Conservation (phyloP, 1,140 invertebrate genomes). For the Danaus plexippus region DNA sequence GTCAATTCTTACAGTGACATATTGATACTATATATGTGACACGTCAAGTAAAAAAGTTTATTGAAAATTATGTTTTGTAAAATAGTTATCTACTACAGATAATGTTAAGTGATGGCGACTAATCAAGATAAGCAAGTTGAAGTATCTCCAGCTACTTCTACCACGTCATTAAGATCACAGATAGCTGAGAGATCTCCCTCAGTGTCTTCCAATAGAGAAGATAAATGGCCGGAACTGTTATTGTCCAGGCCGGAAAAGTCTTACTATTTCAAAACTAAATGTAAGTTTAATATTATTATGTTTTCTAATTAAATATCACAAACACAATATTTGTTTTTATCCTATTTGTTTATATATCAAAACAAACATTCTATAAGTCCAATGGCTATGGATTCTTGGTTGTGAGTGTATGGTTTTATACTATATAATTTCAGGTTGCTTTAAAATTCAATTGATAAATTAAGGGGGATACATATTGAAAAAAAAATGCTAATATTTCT, state of each 20-base stretch:
- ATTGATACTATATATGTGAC: slow-evolving; percentile 11
- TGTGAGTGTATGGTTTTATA: background rate
- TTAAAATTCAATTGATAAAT: no score
- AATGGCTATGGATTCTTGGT: background rate
- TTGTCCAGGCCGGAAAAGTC: slow-evolving; percentile 56
- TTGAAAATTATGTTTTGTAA: slow-evolving; percentile 25
- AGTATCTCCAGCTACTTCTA: slow-evolving; percentile 51
- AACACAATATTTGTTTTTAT: no score
- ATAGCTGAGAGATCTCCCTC: slow-evolving; percentile 51
- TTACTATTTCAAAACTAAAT: slow-evolving; percentile 51
- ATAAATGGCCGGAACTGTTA: slow-evolving; percentile 65
- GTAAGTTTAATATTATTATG: slow-evolving; percentile 43
- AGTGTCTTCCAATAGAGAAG: slow-evolving; percentile 49
- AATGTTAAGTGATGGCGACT: slow-evolving; percentile 42
- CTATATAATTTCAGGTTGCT: background rate
- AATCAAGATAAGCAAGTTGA: slow-evolving; percentile 44
- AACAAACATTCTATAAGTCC: no score
- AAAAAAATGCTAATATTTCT: no score
- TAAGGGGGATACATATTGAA: no score
- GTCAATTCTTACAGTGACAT: slow-evolving; percentile 1
- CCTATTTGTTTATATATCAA: no score
- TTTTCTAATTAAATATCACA: background rate
- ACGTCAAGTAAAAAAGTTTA: slow-evolving; percentile 22
- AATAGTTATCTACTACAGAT: slow-evolving; percentile 21
- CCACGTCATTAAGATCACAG: slow-evolving; percentile 44